Base-by-base conservation (phyloP, 2,888 invertebrate genomes). In the Cistogaster globosa region DNA sequence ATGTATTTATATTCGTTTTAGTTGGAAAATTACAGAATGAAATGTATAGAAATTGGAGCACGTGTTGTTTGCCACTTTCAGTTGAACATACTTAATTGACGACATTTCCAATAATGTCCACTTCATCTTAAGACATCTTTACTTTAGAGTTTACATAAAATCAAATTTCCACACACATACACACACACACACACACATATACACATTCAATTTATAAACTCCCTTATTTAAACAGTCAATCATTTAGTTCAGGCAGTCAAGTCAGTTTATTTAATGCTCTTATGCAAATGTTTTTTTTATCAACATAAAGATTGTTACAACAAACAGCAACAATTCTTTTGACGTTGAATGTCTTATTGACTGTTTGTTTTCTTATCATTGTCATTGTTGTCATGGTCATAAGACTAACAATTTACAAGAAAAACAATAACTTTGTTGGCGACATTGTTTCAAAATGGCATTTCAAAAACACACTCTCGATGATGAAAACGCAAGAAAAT, bases 51-150 rank as follows among this genome's bases (percentile, higher is more conserved):
- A 45, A 60, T 63, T 63, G 81, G 53, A 82, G 74, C 85, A 85
- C 85, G 85, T 85, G 81, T 82, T 85, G 82, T 85, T 81, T 85
- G 85, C 85, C 81, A 78, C 77, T 85, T 85, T 53, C 77, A 85
- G 85, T 78, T 80, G 67, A 48, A 83, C 2, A 69, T 48, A 53
- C 69, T 77, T 74, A 72, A 53, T 67, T 53, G 65, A 84, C 18
- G 60, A 81, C 82, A 78, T 74, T 60, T 60, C 57, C 67, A 76
- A 67, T 60, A 71, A 72, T 65, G 58, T 32, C n/a, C 68, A 65
- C 75, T 72, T 72, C 32, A 67, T 53, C 67, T 81, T 68, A 78
- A 78, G 83, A 77, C 42, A 11, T 71, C 67, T 68, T 80, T 26
- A n/a, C 12, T 18, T 51, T 42, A 57, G 22, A 81, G 36, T 57